phyloP scores from a whole-genome alignment of 2,113 vertebrate species.

The Chloropsis cyanopogon region DNA sequence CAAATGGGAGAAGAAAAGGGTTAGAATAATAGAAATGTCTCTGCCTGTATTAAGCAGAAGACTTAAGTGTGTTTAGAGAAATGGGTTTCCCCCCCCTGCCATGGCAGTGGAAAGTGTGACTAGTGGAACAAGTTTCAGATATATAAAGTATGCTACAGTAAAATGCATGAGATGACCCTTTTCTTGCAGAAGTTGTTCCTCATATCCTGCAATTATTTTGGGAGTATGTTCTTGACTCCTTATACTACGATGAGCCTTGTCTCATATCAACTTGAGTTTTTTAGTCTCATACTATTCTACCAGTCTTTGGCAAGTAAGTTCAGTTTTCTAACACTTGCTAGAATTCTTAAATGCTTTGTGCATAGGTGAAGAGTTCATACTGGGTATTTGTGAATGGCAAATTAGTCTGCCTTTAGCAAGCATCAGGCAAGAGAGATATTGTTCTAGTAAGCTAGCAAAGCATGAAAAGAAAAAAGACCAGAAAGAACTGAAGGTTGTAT shows the following conservation, averaged over 20 bases:
- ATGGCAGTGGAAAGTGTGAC: background rate
- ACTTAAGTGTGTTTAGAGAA: background rate
- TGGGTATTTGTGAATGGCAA: background rate
- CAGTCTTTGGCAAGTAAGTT: background rate
- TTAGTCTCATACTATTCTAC: background rate
- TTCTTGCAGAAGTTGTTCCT: background rate
- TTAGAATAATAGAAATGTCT: background rate
- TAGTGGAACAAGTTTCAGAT: background rate
- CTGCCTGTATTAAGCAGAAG: background rate
- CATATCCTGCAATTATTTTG: background rate
- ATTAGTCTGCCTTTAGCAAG: background rate
- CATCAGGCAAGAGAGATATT: background rate
- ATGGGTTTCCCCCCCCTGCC: background rate
- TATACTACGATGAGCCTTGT: background rate
- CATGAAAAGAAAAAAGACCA: background rate
- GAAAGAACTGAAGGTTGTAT: background rate
- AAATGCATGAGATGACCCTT: background rate
- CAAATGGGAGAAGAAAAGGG: background rate
- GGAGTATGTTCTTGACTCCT: background rate
- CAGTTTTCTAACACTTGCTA: background rate
- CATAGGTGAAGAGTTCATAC: background rate
- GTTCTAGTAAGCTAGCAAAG: background rate
- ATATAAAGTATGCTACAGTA: background rate
- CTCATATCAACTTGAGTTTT: background rate
- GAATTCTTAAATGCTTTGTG: background rate